Base-by-base conservation (phyloP, 1,140 invertebrate species). In the Luehdorfia chinensis region DNA sequence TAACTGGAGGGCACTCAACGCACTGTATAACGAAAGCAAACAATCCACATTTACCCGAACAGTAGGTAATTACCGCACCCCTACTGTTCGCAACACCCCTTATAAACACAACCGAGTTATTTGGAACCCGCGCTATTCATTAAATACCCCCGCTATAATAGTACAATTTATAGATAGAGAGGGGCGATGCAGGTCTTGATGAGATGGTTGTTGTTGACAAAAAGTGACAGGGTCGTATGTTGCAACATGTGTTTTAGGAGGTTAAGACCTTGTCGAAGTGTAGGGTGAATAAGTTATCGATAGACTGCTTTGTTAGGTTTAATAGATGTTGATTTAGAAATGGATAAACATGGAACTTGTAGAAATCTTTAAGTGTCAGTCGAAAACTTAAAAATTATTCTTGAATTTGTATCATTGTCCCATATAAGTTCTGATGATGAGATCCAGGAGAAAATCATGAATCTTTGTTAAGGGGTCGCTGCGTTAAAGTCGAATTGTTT, bases 41-140 rank as follows among this genome's bases (percentile, higher is more conserved):
- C 73, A 76, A 69, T 73, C 59, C 57, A 57, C 68, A 56, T 55
- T 70, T 71, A 65, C 28, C 57, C 57, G 60, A 72, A 75, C 73
- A 70, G 66, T 67, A 69, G 74, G 75, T 73, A 76, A 83, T 83
- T 76, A 78, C 65, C 37, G 63, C 60, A 53, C 70, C 73, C 78
- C 75, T 63, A 59, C 59, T 66, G 65, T 50, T 59, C 27, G 34
- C 9, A 56, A 65, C 72, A 69, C 66, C 75, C 71, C 64, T 70
- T 54, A 50, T 50, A 57, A 47, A 52, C 52, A 21, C 28, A 21
- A 31, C 72, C 55, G 66, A 59, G 55, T 63, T 67, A 59, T 19
- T 27, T 54, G 66, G 74, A 66, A 51, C 68, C 44, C 50, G 47
- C 23, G 59, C 49, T 47, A 58, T 65, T 62, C 58, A 60, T 64